Evolutionary conservation across 2,113 vertebrate species (phyloP).

Genomic region (Solea solea): DNA sequence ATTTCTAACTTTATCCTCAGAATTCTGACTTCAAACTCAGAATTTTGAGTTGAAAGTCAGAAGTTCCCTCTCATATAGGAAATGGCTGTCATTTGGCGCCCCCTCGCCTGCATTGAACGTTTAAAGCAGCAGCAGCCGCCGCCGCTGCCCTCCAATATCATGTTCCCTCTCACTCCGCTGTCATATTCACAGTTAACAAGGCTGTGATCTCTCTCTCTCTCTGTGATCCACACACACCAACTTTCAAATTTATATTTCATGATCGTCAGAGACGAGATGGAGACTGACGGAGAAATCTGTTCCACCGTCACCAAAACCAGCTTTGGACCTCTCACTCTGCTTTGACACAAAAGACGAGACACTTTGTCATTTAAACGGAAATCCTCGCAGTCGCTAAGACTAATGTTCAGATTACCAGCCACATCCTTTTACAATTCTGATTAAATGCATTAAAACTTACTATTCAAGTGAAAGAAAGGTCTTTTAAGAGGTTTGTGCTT

Average conservation of each 20-base stretch:
- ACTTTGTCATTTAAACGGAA: too few species aligned
- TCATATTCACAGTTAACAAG: constrained; percentile 30
- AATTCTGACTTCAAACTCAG: too few species aligned
- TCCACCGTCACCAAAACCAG: too few species aligned
- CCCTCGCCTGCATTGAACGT: neutral
- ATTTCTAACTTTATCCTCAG: too few species aligned
- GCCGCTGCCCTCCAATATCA: neutral
- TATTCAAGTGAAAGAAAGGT: too few species aligned
- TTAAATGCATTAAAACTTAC: too few species aligned
- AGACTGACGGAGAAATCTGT: neutral
- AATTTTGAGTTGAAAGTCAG: too few species aligned
- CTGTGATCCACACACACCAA: constrained; percentile 10
- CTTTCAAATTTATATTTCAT: constrained; percentile 40
- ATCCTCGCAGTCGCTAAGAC: too few species aligned
- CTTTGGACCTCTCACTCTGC: constrained; percentile 13
- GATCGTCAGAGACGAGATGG: constrained; percentile 9
- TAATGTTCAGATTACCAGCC: too few species aligned
- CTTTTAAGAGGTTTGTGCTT: too few species aligned
- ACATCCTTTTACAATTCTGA: too few species aligned
- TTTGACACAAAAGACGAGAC: neutral
- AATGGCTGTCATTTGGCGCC: neutral
- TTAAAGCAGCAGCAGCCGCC: neutral
- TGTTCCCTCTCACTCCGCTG: neutral
- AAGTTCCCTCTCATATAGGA: neutral
- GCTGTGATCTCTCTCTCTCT: constrained; percentile 17